Evolutionary conservation across 2,797 vertebrate species (phyloP), one percentile per base, ranked within the genome.

Genomic region (Sebastes matsubarae): DNA sequence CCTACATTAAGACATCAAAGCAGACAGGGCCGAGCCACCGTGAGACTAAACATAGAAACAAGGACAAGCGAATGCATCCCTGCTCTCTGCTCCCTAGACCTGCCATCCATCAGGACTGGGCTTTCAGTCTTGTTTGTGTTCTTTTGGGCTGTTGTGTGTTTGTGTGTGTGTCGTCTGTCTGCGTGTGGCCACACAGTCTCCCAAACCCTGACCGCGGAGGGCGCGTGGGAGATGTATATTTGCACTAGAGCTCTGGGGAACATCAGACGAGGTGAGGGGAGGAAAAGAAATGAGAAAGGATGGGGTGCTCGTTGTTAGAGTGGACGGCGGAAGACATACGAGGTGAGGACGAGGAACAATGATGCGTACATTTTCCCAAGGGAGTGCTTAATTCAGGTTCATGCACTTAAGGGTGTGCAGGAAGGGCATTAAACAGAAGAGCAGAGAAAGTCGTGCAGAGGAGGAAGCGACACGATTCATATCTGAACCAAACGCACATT

Each of bases 11-110:
- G 81, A 86, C 75, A 59, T 85, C 71, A 60, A 55, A 87, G 81
- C 77, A 86, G 79, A 89, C 82, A 72, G 34, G 52, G 18, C 72
- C 1, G 11, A 20, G 20, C 20, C 54, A 10, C 69, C 24, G 68
- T 59, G 74, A 92, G 89, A 86, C 89, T 92, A 92, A 92, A 93
- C 93, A 93, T 60, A 89, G 86, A 84, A 84, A 84, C 75, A 74
- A 88, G 81, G 85, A 87, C 85, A 77, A 74, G 72, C 52, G 18
- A 82, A 80, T 38, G 36, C 72, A 63, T 87, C 82, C 59, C 63
- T 36, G 63, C 80, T 86, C 79, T 79, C 65, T 66, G 75, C 72
- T 68, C 36, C 30, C 71, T 11, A 50, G 80, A 87, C 72, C 87
- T 88, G 87, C 79, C 69, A 90, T 93, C 88, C 80, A 85, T 93